phyloP scores from a whole-genome alignment of 1,140 invertebrate species.

The Calephelis virginiensis region DNA sequence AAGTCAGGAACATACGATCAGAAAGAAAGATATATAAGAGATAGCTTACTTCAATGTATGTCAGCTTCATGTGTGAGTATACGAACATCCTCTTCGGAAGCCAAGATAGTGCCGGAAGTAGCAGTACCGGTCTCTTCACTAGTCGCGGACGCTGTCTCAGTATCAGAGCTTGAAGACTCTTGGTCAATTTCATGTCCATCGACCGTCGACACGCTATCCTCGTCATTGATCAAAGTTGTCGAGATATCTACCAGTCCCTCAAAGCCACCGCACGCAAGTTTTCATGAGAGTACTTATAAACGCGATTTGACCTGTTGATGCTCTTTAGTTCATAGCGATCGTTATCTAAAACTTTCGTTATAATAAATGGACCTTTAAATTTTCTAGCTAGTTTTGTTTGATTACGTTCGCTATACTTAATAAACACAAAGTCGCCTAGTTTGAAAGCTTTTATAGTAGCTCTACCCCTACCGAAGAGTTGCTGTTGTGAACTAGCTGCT shows the following conservation, averaged over 20 bases:
- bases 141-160: neutral
- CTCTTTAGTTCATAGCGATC: slow-evolving; percentile 24
- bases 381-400: slow-evolving; percentile 27
- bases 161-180: slow-evolving; percentile 1
- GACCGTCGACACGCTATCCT: neutral
- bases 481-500: slow-evolving; percentile 19
- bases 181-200: slow-evolving; percentile 1
- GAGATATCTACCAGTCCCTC: slow-evolving; percentile 21
- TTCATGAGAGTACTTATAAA: slow-evolving; percentile 30
- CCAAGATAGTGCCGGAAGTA: neutral
- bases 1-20: too few relatives aligned
- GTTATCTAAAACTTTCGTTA: slow-evolving; percentile 24
- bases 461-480: slow-evolving; percentile 25
- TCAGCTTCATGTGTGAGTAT: neutral
- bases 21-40: too few relatives aligned
- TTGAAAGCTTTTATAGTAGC: slow-evolving; percentile 22
- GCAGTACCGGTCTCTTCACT: neutral
- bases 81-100: neutral
- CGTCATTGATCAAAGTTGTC: slow-evolving; percentile 8
- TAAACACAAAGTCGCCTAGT: slow-evolving; percentile 19
- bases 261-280: slow-evolving; percentile 31
- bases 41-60: neutral
- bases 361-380: slow-evolving; percentile 22
- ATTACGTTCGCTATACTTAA: slow-evolving; percentile 26
- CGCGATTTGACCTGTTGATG: slow-evolving; percentile 23